Evolutionary conservation across 2,888 invertebrate species (phyloP).

Genomic region (Mayetiola destructor): DNA sequence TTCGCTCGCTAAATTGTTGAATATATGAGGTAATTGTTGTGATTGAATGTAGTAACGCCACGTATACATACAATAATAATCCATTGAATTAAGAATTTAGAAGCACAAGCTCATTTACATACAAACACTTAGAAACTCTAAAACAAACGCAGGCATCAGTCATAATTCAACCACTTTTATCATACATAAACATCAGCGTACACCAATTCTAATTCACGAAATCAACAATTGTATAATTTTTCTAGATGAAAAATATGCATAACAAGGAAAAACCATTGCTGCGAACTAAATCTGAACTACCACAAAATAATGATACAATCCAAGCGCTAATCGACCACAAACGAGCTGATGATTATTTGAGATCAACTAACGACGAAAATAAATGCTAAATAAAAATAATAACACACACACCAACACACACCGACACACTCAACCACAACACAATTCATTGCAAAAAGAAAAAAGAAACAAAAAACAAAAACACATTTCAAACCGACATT

Average conservation of each 20-base stretch:
- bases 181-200: too few species aligned
- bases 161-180: too few species aligned
- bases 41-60: too few species aligned
- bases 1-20: too few species aligned
- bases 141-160: background rate
- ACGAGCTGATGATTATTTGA: slow-evolving; percentile 79
- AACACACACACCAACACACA: too few species aligned
- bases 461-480: background rate
- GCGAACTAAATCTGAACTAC: slow-evolving; percentile 89
- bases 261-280: slow-evolving; percentile 69
- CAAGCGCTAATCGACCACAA: slow-evolving; percentile 85
- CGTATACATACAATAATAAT: too few species aligned
- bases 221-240: slow-evolving; percentile 2
- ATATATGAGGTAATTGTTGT: too few species aligned
- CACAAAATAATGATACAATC: slow-evolving; percentile 82
- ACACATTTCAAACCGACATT: background rate
- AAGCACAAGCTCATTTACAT: too few species aligned
- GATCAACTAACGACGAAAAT: slow-evolving; percentile 73
- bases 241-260: slow-evolving; percentile 13
- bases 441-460: background rate
- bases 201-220: too few species aligned
- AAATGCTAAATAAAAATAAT: slow-evolving; percentile 64
- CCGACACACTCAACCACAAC: background rate
- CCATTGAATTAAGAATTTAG: too few species aligned
- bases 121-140: too few species aligned